These are phyloP conservation scores for Cataglyphis cursor DNA, from an alignment of 2,888 invertebrate species.

Conservation along the genomic window DNA sequence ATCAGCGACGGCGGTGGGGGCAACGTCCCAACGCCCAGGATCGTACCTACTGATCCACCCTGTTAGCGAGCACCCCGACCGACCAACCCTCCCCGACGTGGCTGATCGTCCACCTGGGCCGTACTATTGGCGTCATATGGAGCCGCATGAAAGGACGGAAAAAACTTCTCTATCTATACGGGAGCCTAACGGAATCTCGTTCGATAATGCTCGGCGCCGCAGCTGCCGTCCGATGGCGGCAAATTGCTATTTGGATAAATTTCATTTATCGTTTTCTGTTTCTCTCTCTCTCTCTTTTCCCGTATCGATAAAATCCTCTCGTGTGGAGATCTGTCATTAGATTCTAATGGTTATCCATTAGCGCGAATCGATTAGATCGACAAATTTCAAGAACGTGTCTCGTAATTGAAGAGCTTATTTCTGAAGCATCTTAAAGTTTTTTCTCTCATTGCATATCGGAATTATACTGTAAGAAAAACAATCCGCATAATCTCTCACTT, in stretches of 20 bases:
- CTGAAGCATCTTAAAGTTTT: not conserved
- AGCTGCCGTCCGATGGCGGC: constrained; percentile 10
- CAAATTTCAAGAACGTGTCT: not conserved
- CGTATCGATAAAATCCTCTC: not conserved
- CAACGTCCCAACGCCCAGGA: constrained; percentile 86
- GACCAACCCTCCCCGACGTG: not conserved
- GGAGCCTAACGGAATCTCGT: constrained; percentile 21
- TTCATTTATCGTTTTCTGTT: not conserved
- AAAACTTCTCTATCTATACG: constrained; percentile 29
- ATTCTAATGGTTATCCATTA: not conserved
- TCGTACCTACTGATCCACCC: constrained; percentile 83
- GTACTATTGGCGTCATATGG: constrained; percentile 32
- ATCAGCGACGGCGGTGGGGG: constrained; percentile 86
- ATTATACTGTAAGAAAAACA: not conserved
- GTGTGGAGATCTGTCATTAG: not conserved
- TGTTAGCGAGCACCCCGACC: constrained; percentile 37
- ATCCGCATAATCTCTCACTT: not conserved
- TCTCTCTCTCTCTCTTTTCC: not conserved
- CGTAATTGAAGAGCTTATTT: not conserved
- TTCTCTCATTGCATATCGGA: not conserved
- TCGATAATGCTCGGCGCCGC: constrained; percentile 29
- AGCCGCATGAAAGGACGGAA: constrained; percentile 33
- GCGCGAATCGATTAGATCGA: not conserved
- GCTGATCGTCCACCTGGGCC: constrained; percentile 24
- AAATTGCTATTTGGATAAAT: constrained; percentile 26